These are phyloP conservation scores for Amblyornis subalaris DNA, from an alignment of 2,113 vertebrate species.

Conservation along the genomic window DNA sequence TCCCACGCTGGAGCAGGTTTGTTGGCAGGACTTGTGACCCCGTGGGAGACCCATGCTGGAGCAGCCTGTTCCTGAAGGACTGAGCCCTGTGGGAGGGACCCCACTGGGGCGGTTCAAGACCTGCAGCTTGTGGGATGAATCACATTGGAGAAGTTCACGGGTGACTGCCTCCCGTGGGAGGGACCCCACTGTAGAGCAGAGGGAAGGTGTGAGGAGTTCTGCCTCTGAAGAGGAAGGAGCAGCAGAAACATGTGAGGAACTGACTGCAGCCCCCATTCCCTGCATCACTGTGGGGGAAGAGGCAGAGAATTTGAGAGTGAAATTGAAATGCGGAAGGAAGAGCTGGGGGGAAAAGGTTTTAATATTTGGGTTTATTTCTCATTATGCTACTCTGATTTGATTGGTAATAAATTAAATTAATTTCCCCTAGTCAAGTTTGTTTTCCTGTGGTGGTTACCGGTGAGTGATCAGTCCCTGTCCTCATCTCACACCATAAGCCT, in stretches of 20 bases:
- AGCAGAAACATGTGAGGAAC: neutral
- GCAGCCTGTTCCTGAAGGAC: neutral
- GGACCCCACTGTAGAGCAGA: too few species aligned
- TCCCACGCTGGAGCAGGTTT: neutral
- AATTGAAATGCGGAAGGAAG: neutral
- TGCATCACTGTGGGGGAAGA: neutral
- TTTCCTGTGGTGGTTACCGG: neutral
- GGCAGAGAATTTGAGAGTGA: neutral
- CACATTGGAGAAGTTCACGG: neutral
- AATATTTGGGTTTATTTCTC: neutral
- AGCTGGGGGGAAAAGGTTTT: neutral
- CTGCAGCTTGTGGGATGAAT: neutral
- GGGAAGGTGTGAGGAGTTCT: neutral
- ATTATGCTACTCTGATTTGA: neutral
- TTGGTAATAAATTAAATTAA: neutral
- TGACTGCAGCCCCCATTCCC: neutral
- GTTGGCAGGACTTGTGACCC: neutral
- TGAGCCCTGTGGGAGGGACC: neutral
- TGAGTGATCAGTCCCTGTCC: neutral
- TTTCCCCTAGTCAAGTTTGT: neutral
- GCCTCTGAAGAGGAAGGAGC: neutral
- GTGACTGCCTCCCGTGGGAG: neutral
- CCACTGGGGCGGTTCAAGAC: neutral
- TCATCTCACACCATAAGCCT: neutral
- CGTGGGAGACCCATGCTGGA: rapidly evolving